Base-by-base conservation (phyloP, 1,140 invertebrate species). In the Saxidomus purpurata region DNA sequence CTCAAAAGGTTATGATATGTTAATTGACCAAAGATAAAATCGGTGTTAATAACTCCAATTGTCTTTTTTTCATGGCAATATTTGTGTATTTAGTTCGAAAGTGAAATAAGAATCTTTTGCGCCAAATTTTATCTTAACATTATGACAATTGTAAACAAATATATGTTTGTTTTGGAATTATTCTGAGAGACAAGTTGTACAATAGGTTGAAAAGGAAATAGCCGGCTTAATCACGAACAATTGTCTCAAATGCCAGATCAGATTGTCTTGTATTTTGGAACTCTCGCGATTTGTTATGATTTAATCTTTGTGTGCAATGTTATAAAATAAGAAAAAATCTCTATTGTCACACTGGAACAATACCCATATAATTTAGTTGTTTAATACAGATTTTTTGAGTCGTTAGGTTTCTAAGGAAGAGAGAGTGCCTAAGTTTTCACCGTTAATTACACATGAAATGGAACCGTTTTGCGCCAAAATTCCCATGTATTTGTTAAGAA, bases 51-150 rank as follows among this genome's bases (percentile, higher is more conserved):
- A 38, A 38, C 22, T 28, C 11, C 34, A 15, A 71, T 71, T 71
- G 67, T 71, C 61, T 67, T 71, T 19, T 15, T 4, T 38, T 17
- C 13, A 40, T 19, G 15, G 38, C 38, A n/a, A 40, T 22, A 40
- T 38, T 71, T 71, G 34, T 71, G 67, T 71, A 71, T 71, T 38
- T 17, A 15, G 22, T 71, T 71, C 1, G 36, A 40, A 3, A 71
- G 34, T 71, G 67, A 71, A 71, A 71, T 71, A 38, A 34, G 67
- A 71, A 71, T 71, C 67, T 25, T 71, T 71, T 71, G 67, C 67
- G 67, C 67, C 67, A 71, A 71, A 38, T 71, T 71, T 71, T 71
- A 71, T 71, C 67, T 38, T 17, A 4, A 1, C 25, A 71, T 71
- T 25, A 38, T 71, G 9, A 71, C 67, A 71, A 71, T n/a, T 71